Base-by-base conservation (phyloP, 2,797 vertebrate genomes). In the Darevskia nairensis region DNA sequence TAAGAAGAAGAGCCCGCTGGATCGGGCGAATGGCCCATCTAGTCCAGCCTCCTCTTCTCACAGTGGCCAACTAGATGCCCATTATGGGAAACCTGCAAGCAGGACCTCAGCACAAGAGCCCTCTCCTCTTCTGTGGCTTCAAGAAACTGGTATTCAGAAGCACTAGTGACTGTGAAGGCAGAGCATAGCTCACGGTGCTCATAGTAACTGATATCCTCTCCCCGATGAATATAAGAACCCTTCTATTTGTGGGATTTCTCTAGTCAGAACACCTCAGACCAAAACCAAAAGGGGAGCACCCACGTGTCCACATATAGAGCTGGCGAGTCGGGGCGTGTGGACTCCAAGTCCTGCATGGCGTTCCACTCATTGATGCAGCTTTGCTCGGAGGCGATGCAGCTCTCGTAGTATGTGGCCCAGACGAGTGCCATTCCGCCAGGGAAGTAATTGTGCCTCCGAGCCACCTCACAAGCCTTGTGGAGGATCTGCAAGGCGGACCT, bases 341-440 rank as follows among this genome's bases (percentile, higher is more conserved):
- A 99, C 95, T 99, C 98, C 95, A 99, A 95, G 96, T 99, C 99
- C 94, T 98, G 98, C 99, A 99, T 99, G 50, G 98, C 96, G 0
- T 99, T 99, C 99, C 99, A 99, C 96, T 99, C 98, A 0, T 99
- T 99, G 96, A 99, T 98, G 97, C 97, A 99, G 96, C 98, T 99
- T 97, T 99, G 99, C 1, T 99, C 98, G 0, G 99, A 99, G 90
- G 98, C 92, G 41, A 99, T 98, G 96, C 98, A 99, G 97, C 98
- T 99, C 86, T 99, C 98, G 0, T 99, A 99, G 97, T 98, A 99
- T 6, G 98, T 98, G 93, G 97, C 98, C 99, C 99, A 99, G 81
- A 98, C 98, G 87, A 99, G 97, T 0, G 98, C 98, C 94, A 99
- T 97, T 2, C 99, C 98, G 0, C 98, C 98, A 0, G 98, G 99